phyloP scores from a whole-genome alignment of 2,888 invertebrate genomes.

The Mimas tiliae region DNA sequence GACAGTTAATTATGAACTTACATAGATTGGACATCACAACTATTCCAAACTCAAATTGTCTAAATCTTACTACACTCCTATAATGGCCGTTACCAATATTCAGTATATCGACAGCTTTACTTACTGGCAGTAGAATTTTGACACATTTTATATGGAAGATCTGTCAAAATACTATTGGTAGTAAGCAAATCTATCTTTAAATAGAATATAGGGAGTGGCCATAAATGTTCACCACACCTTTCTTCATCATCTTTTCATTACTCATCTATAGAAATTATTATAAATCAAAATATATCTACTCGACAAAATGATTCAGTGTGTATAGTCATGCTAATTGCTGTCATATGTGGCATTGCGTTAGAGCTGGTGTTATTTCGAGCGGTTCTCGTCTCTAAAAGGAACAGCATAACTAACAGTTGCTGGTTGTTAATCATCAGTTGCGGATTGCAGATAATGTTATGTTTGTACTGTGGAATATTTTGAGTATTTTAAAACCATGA shows the following conservation, averaged over 20 bases:
- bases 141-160: too few relatives aligned
- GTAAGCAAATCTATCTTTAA: too few relatives aligned
- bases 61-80: too few relatives aligned
- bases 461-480: background rate
- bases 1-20: too few relatives aligned
- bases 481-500: too few relatives aligned
- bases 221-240: background rate
- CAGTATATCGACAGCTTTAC: too few relatives aligned
- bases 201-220: too few relatives aligned
- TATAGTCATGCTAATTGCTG: background rate
- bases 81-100: too few relatives aligned
- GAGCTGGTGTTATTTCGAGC: background rate
- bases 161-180: too few relatives aligned
- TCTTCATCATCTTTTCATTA: conserved; percentile 1
- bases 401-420: background rate
- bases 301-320: conserved; percentile 8
- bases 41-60: too few relatives aligned
- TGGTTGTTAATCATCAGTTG: conserved; percentile 2
- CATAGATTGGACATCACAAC: too few relatives aligned
- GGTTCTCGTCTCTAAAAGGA: background rate
- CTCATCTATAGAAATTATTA: background rate
- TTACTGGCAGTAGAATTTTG: too few relatives aligned
- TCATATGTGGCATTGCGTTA: background rate
- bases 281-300: background rate
- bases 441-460: background rate